These are phyloP conservation scores for Cydia splendana DNA, from an alignment of 1,140 invertebrate species.

Conservation along the genomic window DNA sequence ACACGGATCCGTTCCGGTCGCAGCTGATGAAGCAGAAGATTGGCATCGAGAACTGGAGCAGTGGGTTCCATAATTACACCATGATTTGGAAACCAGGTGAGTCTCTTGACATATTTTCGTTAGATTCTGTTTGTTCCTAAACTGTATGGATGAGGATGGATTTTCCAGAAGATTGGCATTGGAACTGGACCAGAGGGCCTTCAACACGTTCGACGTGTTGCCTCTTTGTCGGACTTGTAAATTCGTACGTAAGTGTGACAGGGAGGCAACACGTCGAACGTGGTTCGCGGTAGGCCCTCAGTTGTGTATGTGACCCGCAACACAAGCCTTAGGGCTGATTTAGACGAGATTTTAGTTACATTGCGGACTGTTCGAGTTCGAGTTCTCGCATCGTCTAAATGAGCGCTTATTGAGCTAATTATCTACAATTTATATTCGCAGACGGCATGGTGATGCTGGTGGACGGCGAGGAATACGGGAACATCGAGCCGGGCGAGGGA, in stretches of 20 bases:
- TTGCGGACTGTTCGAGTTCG: no score
- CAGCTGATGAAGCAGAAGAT: conserved; percentile 63
- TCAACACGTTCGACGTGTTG: no score
- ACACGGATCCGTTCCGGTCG: conserved; percentile 63
- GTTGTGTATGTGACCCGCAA: no score
- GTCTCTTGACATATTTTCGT: background rate
- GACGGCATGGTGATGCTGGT: conserved; percentile 64
- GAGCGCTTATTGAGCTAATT: conserved; percentile 84
- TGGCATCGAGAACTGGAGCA: conserved; percentile 79
- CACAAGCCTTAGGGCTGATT: no score
- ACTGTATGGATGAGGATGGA: conserved; percentile 66
- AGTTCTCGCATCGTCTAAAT: no score
- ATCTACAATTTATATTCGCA: conserved; percentile 78
- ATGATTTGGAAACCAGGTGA: conserved; percentile 83
- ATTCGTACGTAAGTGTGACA: no score
- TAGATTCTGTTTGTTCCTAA: conserved; percentile 34
- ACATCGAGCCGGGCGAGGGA: conserved; percentile 60
- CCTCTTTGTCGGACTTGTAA: no score
- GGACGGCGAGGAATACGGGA: conserved; percentile 63
- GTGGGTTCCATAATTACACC: conserved; percentile 83
- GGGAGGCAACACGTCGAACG: no score
- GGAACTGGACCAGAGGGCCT: conserved; percentile 80
- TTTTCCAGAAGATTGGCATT: conserved; percentile 66
- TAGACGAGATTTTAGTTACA: no score
- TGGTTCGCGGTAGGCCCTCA: no score